Evolutionary conservation across 2,113 vertebrate genomes (phyloP), one percentile per base, ranked within the genome.

Genomic region (Coturnix japonica): DNA sequence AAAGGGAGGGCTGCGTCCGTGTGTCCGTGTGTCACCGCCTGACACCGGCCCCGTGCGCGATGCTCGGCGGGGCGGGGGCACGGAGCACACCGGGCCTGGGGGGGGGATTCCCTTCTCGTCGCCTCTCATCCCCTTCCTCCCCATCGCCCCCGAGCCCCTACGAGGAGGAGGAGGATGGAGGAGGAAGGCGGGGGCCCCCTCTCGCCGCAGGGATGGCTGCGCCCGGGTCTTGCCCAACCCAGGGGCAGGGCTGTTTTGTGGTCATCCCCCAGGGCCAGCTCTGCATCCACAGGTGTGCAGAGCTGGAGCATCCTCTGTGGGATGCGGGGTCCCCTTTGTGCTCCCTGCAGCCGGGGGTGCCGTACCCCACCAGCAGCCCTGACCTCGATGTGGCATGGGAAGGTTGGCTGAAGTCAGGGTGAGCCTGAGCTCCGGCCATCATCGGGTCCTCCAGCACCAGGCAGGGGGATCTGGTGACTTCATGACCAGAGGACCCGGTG

Each of bases 401-500:
- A 73, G 90, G 90, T 94, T 87, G 87, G n/a, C 67, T 73, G 85
- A 95, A 92, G 90, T 95, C 92, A 85, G 85, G 85, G 53, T 1
- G 19, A 21, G 25, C 3, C 3, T 1, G 0, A 31, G 67, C 69
- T 63, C 31, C 2, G 5, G 7, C 79, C 47, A 44, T 69, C 10
- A 0, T 26, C 1, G 5, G 9, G 3, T 25, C 73, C 54, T 54
- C 39, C 77, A 7, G 35, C 85, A 41, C 1, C 11, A 65, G n/a
- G 33, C 2, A 0, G 26, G 31, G 69, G n/a, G n/a, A 73, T 26
- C 17, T 2, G 66, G 20, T 43, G 0, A 13, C 30, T 17, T 2
- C 59, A 15, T 43, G 1, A 13, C 26, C 1, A 53, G 51, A 53
- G 51, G 51, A 53, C 51, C 51, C 51, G 63, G 30, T 65, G 67